Conservation (phyloP, 2,797 vertebrate species). For the Schizopygopsis malacanthus region DNA sequence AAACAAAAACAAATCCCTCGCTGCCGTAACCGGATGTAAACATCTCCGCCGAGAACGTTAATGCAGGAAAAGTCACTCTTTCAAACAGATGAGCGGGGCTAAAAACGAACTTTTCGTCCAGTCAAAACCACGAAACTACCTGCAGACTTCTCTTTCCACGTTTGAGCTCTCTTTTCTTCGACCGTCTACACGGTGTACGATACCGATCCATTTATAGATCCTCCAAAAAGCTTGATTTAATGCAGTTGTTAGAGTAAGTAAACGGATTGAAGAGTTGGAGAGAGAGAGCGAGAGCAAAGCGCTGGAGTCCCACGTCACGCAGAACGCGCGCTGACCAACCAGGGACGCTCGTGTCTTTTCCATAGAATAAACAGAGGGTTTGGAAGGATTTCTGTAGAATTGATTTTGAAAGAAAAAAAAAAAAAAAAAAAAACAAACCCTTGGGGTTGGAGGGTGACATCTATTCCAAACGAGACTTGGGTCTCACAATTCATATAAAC, state of each 20-base stretch:
- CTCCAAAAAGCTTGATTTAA: neutral
- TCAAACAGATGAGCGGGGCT: constrained; percentile 29
- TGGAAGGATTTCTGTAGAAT: no score
- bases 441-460: neutral
- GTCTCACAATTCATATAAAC: neutral
- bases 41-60: constrained; percentile 39
- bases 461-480: neutral
- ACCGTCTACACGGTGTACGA: constrained; percentile 25
- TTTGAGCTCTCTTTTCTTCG: constrained; percentile 23
- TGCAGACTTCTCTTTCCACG: constrained; percentile 55
- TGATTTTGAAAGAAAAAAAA: no score
- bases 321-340: constrained; percentile 42
- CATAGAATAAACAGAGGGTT: neutral
- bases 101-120: constrained; percentile 1
- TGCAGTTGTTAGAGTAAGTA: neutral
- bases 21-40: constrained; percentile 56
- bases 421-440: no score
- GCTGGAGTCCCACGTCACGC: constrained; percentile 35
- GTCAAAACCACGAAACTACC: constrained; percentile 46
- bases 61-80: constrained; percentile 36
- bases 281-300: neutral
- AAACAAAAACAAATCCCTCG: constrained; percentile 12
- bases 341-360: constrained; percentile 2
- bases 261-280: neutral
- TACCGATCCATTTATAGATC: constrained; percentile 55